Evolutionary conservation across 2,888 invertebrate genomes (phyloP).

Genomic region (Ctenicera cuprea): DNA sequence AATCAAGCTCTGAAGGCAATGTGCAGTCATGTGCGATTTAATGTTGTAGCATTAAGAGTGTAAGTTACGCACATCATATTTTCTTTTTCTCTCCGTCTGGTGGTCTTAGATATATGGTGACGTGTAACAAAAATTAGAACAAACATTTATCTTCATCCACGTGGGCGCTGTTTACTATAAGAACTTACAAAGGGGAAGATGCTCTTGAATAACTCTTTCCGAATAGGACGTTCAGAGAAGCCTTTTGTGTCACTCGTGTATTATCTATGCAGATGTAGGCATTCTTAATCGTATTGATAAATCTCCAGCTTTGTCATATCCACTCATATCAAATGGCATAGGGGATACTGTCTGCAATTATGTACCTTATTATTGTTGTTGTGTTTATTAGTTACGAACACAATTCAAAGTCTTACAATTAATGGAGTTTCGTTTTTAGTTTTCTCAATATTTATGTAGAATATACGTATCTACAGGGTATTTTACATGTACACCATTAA

Average conservation of each 20-base stretch:
- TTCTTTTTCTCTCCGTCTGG: not conserved
- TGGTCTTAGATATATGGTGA: conserved; percentile 4
- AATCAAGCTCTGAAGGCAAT: conserved; percentile 54
- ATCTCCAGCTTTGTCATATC: not conserved
- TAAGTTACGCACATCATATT: conserved; percentile 5
- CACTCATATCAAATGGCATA: not conserved
- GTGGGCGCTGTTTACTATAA: conserved; percentile 40
- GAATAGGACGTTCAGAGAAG: conserved; percentile 2
- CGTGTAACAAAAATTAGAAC: conserved; percentile 24
- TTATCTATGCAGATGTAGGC: conserved; percentile 10
- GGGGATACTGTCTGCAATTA: no score
- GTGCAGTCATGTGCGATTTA: conserved; percentile 56
- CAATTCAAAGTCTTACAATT: no score
- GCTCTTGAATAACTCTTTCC: conserved; percentile 18
- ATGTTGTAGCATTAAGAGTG: conserved; percentile 21
- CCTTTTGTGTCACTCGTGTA: conserved; percentile 2
- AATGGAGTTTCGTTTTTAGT: no score
- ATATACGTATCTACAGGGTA: no score
- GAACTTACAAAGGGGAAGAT: conserved; percentile 34
- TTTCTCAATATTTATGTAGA: no score
- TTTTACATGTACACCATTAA: no score
- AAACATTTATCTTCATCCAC: conserved; percentile 13
- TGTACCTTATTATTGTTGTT: no score
- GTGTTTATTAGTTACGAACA: no score
- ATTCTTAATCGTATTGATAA: not conserved